Evolutionary conservation across 2,797 vertebrate species (phyloP), one percentile per base, ranked within the genome.

Genomic region (Arrhamphus sclerolepis): DNA sequence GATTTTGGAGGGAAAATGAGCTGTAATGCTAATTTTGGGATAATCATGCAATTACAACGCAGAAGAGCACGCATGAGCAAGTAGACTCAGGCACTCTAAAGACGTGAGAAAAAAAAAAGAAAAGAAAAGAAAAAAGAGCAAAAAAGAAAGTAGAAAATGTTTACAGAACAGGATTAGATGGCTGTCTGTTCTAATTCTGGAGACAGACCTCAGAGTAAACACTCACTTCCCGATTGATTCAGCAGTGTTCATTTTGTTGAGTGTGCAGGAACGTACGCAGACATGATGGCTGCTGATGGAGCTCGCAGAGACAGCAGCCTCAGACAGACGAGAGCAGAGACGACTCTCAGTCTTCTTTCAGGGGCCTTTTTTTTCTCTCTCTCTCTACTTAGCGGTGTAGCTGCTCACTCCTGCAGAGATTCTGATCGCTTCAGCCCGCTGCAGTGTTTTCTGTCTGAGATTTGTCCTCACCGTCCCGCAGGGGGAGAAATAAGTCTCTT

Each of bases 221-320:
- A 6, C 34, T 43, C 46, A 29, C 41, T 21, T 48, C n/a, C 24
- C 60, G 76, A 70, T 28, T 73, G 73, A 71, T 69, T 75, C 72
- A 74, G 46, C 39, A 7, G 55, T 7, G 61, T 46, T 59, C 28
- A 3, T 71, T 62, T 39, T 50, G 69, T 56, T 22, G 68, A 53
- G 22, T 24, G 55, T 40, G 66, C 49, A 66, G 68, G 52, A 63
- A 16, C 16, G 41, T 6, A 4, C 26, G 54, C n/a, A 48, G 66
- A 59, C 55, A 19, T 34, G 62, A 64, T 29, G 49, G 34, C 56
- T 70, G 47, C 51, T 68, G 75, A 72, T 47, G 41, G 46, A 52
- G 58, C 40, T 70, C 53, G 53, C 16, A 28, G 56, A 53, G 69
- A 66, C 64, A 8, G 47, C 39, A 16, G 17, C 7, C 18, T 70